These are phyloP conservation scores for Synergus umbraculus DNA, from an alignment of 2,888 invertebrate species.

Conservation along the genomic window DNA sequence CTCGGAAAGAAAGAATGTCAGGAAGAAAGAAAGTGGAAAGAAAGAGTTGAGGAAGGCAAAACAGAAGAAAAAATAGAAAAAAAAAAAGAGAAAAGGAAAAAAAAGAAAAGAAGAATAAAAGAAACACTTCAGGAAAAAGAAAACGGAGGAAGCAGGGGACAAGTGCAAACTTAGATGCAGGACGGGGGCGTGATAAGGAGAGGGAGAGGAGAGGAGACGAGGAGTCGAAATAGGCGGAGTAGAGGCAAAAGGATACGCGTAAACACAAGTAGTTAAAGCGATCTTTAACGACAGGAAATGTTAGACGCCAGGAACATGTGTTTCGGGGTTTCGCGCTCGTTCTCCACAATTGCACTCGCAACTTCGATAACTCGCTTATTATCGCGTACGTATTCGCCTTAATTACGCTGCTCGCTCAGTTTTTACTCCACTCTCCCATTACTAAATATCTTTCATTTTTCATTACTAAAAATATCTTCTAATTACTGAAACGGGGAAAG, in stretches of 20 bases:
- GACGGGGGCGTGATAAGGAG: slow-evolving; percentile 48
- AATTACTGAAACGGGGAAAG: background rate
- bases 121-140: slow-evolving; percentile 8
- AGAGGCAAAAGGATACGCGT: slow-evolving; percentile 50
- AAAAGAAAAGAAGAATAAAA: slow-evolving; percentile 34
- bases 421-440: background rate
- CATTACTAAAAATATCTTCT: background rate
- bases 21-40: slow-evolving; percentile 49
- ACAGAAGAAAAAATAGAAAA: slow-evolving; percentile 18
- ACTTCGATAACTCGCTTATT: slow-evolving; percentile 38
- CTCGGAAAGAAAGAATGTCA: slow-evolving; percentile 15
- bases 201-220: slow-evolving; percentile 42
- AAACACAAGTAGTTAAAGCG: slow-evolving; percentile 68
- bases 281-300: slow-evolving; percentile 76
- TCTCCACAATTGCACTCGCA: slow-evolving; percentile 28
- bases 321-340: slow-evolving; percentile 63
- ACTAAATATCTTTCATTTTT: too few species aligned
- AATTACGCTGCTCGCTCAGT: slow-evolving; percentile 5
- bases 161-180: slow-evolving; percentile 50
- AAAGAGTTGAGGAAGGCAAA: slow-evolving; percentile 51
- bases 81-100: slow-evolving; percentile 38
- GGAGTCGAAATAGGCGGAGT: slow-evolving; percentile 45
- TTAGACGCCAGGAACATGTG: slow-evolving; percentile 71
- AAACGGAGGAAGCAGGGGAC: background rate
- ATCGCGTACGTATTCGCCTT: slow-evolving; percentile 3